A percentile compares a stretch with the other conserved stretches of the same genome.
Evolutionary conservation across 1,140 invertebrate genomes (phyloP).

Genomic region (Musca domestica): DNA sequence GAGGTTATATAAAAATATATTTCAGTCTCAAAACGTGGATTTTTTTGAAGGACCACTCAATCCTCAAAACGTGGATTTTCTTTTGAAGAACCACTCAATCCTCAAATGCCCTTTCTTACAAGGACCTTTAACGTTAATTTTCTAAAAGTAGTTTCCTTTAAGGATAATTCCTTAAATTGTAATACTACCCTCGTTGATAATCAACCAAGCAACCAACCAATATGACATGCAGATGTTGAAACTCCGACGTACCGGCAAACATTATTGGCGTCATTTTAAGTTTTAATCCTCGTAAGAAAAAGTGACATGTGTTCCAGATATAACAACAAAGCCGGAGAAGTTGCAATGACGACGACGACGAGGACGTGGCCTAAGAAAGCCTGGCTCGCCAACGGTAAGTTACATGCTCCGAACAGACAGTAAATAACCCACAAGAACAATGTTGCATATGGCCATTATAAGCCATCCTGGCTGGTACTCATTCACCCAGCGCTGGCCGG

Average conservation of each 20-base stretch:
- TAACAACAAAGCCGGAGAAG: not conserved
- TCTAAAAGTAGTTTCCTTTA: no score
- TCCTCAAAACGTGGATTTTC: no score
- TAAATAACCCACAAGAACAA: constrained; percentile 9
- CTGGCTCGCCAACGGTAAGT: no score
- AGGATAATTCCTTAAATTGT: no score
- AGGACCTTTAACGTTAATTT: no score
- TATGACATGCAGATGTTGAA: not conserved
- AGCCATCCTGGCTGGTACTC: not conserved
- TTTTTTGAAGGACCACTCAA: no score
- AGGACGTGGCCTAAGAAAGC: no score
- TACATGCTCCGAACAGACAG: not conserved
- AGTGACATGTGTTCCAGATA: constrained; percentile 24
- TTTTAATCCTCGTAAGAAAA: constrained; percentile 23
- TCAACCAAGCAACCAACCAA: not conserved
- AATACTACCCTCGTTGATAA: constrained; percentile 2
- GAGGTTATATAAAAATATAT: no score
- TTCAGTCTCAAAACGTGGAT: no score
- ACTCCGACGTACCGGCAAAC: constrained; percentile 10
- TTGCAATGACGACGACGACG: not conserved
- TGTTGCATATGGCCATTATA: constrained; percentile 16
- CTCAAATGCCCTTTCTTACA: no score
- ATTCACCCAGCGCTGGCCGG: no score
- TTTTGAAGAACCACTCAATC: no score
- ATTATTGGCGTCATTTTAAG: constrained; percentile 21